Base-by-base conservation (phyloP, 2,888 invertebrate species). In the Drosophila testacea region DNA sequence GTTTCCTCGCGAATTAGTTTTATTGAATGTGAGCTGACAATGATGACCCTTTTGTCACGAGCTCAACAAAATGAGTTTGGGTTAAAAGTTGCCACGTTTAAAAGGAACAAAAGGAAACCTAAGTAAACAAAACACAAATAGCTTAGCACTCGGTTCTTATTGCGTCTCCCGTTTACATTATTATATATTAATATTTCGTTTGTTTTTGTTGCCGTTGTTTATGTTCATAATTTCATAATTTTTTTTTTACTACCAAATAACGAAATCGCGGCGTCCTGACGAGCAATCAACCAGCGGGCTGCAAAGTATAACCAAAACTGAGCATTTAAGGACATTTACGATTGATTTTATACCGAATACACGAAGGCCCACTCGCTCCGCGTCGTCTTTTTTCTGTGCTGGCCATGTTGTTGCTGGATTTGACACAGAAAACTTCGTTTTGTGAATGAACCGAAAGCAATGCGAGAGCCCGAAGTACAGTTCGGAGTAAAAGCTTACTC, bases 271-370 rank as follows among this genome's bases (percentile, higher is more conserved):
- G 44, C 56, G 60, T 54, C 38, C 50, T 68, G 57, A 63, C 44
- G 28, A 69, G 41, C 73, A 76, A 55, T 39, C 61, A 55, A 81
- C 77, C 83, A 77, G 73, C 76, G 63, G 70, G 81, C 69, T 76
- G 69, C 78, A 69, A 79, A 79, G 89, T 73, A 66, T 78, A 87
- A 86, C 80, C 83, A 83, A 84, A 88, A 90, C 90, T 90, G 83
- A 90, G 84, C 88, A 82, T 77, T 77, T 80, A 87, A 90, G 89
- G 84, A 86, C 88, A 79, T 79, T 85, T 79, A 76, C 84, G 84
- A 89, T 89, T 90, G 90, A 89, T 89, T 89, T 89, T 90, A 88
- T 89, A 88, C 87, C 84, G 81, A 84, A 79, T 59, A 61, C 55
- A 62, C 63, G 73, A 83, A 66, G 77, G 38, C 46, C 59, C 47